Evolutionary conservation across 2,888 invertebrate species (phyloP).

Genomic region (Phorcus lineatus): DNA sequence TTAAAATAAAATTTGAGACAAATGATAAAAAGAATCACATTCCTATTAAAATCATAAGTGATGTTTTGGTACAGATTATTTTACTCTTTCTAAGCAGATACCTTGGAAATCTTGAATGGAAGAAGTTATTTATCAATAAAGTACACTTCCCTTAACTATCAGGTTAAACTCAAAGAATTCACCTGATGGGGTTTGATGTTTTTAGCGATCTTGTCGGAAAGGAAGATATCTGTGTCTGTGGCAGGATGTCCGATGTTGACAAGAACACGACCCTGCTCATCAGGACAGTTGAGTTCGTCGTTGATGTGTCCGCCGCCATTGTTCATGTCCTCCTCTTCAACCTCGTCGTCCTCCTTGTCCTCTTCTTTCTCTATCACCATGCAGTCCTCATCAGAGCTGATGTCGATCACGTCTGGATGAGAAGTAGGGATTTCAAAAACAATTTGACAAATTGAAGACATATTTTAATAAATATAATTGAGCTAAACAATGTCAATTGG

Average conservation of each 20-base stretch:
- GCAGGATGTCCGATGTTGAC: conserved; percentile 95
- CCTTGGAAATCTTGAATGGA: no score
- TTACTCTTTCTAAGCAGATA: no score
- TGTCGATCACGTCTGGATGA: conserved; percentile 41
- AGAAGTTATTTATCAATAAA: no score
- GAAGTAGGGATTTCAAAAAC: no score
- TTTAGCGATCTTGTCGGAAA: conserved; percentile 91
- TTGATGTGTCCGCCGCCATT: conserved; percentile 94
- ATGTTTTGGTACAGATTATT: no score
- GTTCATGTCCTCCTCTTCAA: conserved; percentile 92
- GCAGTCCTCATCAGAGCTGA: conserved; percentile 72
- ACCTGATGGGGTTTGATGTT: conserved; percentile 97
- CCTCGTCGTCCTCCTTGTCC: conserved; percentile 74
- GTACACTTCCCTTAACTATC: no score
- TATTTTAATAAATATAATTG: no score
- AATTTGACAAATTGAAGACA: no score
- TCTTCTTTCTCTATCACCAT: conserved; percentile 66
- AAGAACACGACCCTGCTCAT: conserved; percentile 92
- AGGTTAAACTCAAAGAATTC: not conserved
- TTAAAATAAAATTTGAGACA: no score
- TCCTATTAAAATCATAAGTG: no score
- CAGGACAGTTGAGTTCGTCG: conserved; percentile 91
- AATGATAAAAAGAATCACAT: no score
- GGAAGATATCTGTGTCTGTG: conserved; percentile 91
- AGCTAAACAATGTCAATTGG: no score